phyloP scores from a whole-genome alignment of 2,888 invertebrate species.

The Hydroisotoma schaefferi region DNA sequence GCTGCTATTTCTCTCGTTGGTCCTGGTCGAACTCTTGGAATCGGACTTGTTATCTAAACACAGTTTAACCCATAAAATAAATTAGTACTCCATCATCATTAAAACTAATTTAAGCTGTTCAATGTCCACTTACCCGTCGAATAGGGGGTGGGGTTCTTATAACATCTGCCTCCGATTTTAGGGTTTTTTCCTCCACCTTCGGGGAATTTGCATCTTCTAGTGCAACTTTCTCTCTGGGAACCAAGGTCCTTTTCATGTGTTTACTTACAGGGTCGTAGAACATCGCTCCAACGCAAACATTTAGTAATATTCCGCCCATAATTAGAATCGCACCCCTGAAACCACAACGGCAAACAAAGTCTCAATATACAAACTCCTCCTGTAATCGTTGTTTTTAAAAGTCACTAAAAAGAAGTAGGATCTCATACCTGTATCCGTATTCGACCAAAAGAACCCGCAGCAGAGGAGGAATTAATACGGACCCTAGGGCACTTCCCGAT shows the following conservation, averaged over 20 bases:
- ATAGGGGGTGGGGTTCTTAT: background rate
- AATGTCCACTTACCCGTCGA: background rate
- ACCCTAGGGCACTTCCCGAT: constrained; percentile 81
- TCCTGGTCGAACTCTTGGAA: background rate
- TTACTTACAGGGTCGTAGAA: constrained; percentile 79
- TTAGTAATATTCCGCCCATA: constrained; percentile 75
- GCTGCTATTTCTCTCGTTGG: constrained; percentile 23
- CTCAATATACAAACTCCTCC: background rate
- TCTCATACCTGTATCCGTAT: constrained; percentile 71
- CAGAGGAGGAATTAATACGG: constrained; percentile 77
- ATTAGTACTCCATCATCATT: background rate
- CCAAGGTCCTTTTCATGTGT: constrained; percentile 67
- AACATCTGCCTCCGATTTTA: too few relatives aligned
- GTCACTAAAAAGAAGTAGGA: too few relatives aligned
- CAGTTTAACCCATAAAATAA: background rate
- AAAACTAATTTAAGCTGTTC: background rate
- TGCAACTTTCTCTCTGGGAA: constrained; percentile 12
- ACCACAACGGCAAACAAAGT: constrained; percentile 49
- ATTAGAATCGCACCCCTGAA: constrained; percentile 73
- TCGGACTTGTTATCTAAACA: constrained; percentile 9
- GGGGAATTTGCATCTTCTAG: constrained; percentile 5
- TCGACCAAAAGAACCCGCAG: constrained; percentile 66
- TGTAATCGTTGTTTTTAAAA: too few relatives aligned
- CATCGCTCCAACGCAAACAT: constrained; percentile 78
- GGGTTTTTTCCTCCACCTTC: background rate